A percentile compares a stretch with the other conserved stretches of the same genome.
Evolutionary conservation across 2,113 vertebrate genomes (phyloP).

Genomic region (Callopanchax toddi): DNA sequence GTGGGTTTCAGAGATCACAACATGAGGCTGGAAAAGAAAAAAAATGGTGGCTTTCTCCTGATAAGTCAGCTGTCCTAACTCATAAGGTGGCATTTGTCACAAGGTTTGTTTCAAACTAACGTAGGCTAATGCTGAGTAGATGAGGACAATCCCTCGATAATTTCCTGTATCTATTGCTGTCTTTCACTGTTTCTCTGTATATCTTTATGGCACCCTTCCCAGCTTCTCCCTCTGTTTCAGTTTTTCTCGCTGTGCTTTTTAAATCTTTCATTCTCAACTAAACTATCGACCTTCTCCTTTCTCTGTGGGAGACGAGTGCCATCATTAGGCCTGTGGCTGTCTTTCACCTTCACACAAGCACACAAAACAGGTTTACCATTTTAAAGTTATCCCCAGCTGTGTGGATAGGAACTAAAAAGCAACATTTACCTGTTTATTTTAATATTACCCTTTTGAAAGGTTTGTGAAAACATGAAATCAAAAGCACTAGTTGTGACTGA

Average conservation of each 20-base stretch:
- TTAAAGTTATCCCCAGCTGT: not conserved
- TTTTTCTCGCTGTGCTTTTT: conserved; percentile 2
- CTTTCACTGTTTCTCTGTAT: conserved; percentile 3
- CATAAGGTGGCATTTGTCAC: conserved; percentile 42
- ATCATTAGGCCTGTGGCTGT: conserved; percentile 36
- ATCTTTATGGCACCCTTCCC: no score
- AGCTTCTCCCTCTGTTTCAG: not conserved
- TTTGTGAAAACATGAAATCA: not conserved
- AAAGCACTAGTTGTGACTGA: not conserved
- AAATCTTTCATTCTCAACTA: conserved; percentile 14
- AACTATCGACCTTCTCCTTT: conserved; percentile 38
- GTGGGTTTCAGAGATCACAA: conserved; percentile 20
- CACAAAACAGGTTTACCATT: conserved; percentile 4
- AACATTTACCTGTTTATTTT: not conserved
- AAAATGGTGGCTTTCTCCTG: conserved; percentile 15
- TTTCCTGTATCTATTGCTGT: conserved; percentile 18
- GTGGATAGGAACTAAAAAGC: not conserved
- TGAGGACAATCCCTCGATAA: conserved; percentile 41
- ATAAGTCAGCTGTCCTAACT: conserved; percentile 28
- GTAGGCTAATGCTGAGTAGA: conserved; percentile 20
- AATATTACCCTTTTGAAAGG: not conserved
- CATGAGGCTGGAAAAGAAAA: conserved; percentile 17
- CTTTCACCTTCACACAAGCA: conserved; percentile 34
- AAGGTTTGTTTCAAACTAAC: conserved; percentile 16
- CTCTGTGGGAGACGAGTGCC: conserved; percentile 24